These are phyloP conservation scores for Alcedo atthis DNA, from an alignment of 2,797 vertebrate species.

Conservation along the genomic window DNA sequence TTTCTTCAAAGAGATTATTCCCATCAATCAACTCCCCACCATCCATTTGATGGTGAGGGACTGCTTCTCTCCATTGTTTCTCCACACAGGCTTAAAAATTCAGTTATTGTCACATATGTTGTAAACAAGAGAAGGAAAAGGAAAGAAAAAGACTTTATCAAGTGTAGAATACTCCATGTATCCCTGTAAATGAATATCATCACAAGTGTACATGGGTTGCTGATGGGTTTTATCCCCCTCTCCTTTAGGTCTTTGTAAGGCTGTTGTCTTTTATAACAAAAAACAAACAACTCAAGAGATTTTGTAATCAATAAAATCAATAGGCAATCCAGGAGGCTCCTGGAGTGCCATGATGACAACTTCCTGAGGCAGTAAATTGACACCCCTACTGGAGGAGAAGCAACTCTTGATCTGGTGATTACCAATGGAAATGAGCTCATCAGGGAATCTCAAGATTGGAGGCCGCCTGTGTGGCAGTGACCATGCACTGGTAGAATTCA, in stretches of 20 bases:
- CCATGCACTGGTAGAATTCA: too few species aligned
- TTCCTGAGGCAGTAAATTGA: too few species aligned
- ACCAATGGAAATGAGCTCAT: too few species aligned
- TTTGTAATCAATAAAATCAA: background rate
- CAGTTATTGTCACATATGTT: background rate
- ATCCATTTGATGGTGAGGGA: background rate
- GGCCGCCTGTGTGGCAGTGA: too few species aligned
- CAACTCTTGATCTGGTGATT: too few species aligned
- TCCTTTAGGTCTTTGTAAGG: background rate
- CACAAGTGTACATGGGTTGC: background rate
- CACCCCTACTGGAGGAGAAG: too few species aligned
- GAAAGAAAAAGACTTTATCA: conserved; percentile 24
- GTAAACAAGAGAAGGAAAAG: background rate
- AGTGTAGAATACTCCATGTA: background rate
- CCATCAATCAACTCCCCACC: background rate
- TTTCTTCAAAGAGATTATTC: conserved; percentile 58
- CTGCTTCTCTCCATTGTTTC: background rate
- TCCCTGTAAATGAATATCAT: background rate
- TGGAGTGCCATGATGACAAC: too few species aligned
- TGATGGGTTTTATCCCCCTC: background rate
- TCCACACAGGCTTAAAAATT: background rate
- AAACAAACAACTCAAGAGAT: background rate
- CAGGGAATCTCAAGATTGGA: too few species aligned
- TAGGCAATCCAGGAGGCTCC: too few species aligned
- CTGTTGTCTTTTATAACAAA: background rate